Conservation (phyloP, 2,888 invertebrate species). For the Apamea epomidion region DNA sequence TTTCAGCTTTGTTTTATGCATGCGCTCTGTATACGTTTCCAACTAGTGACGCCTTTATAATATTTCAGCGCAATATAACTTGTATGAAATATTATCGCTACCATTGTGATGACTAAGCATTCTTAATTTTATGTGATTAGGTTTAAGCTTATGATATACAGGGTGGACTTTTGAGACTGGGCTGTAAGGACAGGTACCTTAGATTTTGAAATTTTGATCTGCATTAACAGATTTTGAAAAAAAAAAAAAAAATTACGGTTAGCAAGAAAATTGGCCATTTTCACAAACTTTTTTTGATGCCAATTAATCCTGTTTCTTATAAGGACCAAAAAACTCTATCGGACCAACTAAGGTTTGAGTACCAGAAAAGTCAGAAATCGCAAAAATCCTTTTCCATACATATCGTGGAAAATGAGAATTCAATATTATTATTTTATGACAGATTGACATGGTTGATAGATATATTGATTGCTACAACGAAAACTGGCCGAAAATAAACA, state of each 20-base stretch:
- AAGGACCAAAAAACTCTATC: no score
- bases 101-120: neutral
- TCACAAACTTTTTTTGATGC: neutral
- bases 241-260: no score
- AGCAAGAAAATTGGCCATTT: neutral
- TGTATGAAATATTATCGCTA: constrained; percentile 18
- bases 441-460: no score
- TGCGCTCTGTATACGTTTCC: constrained; percentile 72
- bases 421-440: no score
- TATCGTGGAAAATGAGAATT: no score
- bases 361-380: no score
- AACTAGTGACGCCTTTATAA: constrained; percentile 58
- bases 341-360: no score
- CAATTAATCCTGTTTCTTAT: neutral
- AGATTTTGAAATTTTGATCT: neutral
- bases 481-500: no score
- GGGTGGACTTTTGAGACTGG: neutral
- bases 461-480: no score
- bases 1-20: constrained; percentile 82
- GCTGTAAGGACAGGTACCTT: neutral
- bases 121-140: neutral
- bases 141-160: neutral
- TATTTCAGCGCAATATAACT: constrained; percentile 42
- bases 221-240: no score
- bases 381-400: no score